Percentiles rank a stretch among this genome's conserved stretches.
Evolutionary conservation across 1,140 invertebrate genomes (phyloP).

Genomic region (Heliconius nattereri): DNA sequence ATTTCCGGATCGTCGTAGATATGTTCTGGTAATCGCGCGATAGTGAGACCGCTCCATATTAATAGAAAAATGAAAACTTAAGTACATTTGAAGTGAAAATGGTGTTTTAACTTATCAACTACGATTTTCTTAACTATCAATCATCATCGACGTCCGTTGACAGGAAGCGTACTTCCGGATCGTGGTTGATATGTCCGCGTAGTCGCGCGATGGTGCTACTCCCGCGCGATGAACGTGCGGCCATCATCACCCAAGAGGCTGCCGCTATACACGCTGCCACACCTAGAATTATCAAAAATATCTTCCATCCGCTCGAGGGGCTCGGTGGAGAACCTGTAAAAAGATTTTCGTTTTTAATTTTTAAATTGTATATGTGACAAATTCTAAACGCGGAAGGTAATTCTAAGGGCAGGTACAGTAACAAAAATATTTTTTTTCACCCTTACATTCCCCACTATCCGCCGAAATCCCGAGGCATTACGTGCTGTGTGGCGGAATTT

Average conservation of each 20-base stretch:
- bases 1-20: too few species aligned
- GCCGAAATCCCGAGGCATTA: too few species aligned
- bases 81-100: neutral
- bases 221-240: slow-evolving; percentile 38
- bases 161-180: slow-evolving; percentile 64
- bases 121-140: slow-evolving; percentile 6
- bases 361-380: too few species aligned
- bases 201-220: slow-evolving; percentile 45
- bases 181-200: slow-evolving; percentile 45
- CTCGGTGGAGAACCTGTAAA: neutral
- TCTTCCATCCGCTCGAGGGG: slow-evolving; percentile 29
- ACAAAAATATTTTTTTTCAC: too few species aligned
- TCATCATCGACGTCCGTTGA: slow-evolving; percentile 58
- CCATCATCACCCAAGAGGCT: slow-evolving; percentile 27
- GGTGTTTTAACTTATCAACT: slow-evolving; percentile 29
- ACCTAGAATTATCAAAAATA: slow-evolving; percentile 40
- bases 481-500: too few species aligned
- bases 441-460: too few species aligned
- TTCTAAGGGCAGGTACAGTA: too few species aligned
- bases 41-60: too few species aligned
- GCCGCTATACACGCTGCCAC: slow-evolving; percentile 33
- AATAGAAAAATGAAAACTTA: too few species aligned
- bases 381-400: too few species aligned
- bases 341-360: too few species aligned
- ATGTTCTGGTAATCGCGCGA: too few species aligned